Evolutionary conservation across 2,888 invertebrate species (phyloP).

Genomic region (Seira ritae): DNA sequence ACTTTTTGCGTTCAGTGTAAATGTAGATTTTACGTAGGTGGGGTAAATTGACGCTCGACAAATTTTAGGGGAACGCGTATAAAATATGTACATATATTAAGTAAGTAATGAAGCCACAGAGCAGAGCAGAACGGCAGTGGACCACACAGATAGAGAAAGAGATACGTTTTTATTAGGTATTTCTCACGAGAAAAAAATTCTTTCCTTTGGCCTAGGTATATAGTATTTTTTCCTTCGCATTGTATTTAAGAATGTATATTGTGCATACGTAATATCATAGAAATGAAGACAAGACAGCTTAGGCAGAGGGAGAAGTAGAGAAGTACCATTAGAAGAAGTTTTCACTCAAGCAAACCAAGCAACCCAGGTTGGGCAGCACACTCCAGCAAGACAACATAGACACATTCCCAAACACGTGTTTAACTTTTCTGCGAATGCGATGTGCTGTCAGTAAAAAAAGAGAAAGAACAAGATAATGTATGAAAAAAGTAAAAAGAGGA

Average conservation of each 20-base stretch:
- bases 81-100: too few species aligned
- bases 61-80: too few species aligned
- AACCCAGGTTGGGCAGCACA: conserved; percentile 63
- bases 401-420: conserved; percentile 69
- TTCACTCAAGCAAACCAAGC: conserved; percentile 59
- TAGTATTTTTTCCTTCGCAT: too few species aligned
- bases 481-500: conserved; percentile 30
- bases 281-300: background rate
- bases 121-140: background rate
- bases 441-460: conserved; percentile 65
- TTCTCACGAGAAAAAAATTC: background rate
- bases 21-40: too few species aligned
- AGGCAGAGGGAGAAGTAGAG: conserved; percentile 14
- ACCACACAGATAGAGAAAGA: background rate
- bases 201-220: background rate
- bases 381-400: conserved; percentile 67
- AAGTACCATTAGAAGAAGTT: too few species aligned
- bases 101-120: background rate
- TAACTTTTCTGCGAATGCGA: conserved; percentile 69
- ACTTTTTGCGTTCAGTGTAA: too few species aligned
- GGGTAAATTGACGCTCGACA: too few species aligned
- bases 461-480: conserved; percentile 46
- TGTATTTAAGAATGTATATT: background rate
- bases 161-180: background rate
- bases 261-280: too few species aligned